Percentiles rank a stretch among this genome's conserved stretches.
phyloP scores from a whole-genome alignment of 2,113 vertebrate genomes.

The Colaptes auratus region DNA sequence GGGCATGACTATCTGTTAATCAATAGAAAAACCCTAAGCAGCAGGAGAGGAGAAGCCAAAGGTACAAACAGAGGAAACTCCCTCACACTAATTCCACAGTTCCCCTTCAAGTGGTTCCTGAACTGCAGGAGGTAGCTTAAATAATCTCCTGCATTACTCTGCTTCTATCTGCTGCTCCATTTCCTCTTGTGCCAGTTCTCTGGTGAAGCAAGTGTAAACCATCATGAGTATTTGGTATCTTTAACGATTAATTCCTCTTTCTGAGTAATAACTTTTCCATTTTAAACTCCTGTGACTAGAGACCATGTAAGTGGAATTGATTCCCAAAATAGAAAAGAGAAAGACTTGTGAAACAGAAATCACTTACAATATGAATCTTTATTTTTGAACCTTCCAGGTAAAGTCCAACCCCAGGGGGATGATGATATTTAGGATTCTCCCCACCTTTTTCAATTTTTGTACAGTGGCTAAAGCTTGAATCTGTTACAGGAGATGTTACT shows the following conservation, averaged over 20 bases:
- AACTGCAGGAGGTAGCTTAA: neutral
- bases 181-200: neutral
- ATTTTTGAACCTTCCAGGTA: neutral
- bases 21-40: constrained; percentile 8
- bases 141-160: neutral
- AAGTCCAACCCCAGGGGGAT: neutral
- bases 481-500: neutral
- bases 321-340: constrained; percentile 13
- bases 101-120: neutral
- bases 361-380: neutral
- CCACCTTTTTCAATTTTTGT: neutral
- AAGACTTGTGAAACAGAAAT: neutral
- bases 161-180: neutral
- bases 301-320: neutral
- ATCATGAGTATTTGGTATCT: neutral
- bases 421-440: neutral
- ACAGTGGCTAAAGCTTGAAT: neutral
- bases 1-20: neutral
- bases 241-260: neutral
- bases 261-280: neutral
- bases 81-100: neutral
- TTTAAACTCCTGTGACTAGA: neutral
- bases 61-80: constrained; percentile 20
- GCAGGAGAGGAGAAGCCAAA: neutral
- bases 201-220: neutral